Evolutionary conservation across 2,888 invertebrate genomes (phyloP), one percentile per base, ranked within the genome.

Genomic region (Drosophila fulvimacula): DNA sequence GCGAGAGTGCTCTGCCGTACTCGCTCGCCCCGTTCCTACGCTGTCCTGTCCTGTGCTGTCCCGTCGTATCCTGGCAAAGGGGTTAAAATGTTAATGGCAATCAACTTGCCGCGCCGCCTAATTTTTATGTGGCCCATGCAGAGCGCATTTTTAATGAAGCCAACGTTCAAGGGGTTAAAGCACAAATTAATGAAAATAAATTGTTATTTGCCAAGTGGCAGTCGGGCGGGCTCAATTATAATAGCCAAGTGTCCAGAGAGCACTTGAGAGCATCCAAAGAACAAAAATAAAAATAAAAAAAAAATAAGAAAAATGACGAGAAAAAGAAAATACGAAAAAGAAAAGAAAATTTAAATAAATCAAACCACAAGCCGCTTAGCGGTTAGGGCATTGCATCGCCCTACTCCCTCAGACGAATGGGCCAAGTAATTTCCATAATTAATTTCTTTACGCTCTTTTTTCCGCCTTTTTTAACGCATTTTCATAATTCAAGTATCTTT

Each of bases 171-270:
- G 88, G 88, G 85, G 85, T 88, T 86, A 84, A 78, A 79, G 87
- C 80, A 81, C 88, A 90, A 90, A 91, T 90, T 91, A 90, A 90
- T 90, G 91, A 90, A 90, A 90, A 90, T 91, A 89, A 91, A 90
- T 90, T 89, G 89, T 85, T 88, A 84, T 88, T 81, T 82, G 66
- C 76, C 71, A 48, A 67, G 78, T 62, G 57, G 56, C 64, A 52
- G 48, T 21, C 60, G 13, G 56, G 36, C 67, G 56, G 42, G 36
- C 53, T 44, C 58, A 64, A 76, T 60, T 63, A 64, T 72, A 75
- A 63, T 62, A 42, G 62, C 75, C 69, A 67, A 81, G 69, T 63
- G 73, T 76, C 65, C 82, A 68, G 63, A 62, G 70, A 34, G 41
- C 66, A 67, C 74, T 70, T 61, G 57, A 59, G 17, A 36, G 48